Conservation (phyloP, 1,140 invertebrate species). For the Scaptomyza montana region DNA sequence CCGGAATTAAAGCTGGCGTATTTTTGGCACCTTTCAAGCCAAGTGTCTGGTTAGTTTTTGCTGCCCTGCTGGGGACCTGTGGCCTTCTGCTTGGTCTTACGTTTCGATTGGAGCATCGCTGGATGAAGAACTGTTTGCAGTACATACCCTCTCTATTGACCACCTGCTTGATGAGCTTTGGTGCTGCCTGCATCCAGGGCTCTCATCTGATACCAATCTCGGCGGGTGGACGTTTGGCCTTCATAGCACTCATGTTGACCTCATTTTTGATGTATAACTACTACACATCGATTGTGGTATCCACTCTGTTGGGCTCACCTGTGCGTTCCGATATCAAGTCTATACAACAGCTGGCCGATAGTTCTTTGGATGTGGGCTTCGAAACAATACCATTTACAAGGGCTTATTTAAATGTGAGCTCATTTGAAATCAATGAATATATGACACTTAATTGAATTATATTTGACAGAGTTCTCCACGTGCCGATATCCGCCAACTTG, state of each 20-base stretch:
- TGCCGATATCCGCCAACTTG: constrained; percentile 61
- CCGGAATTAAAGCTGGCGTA: constrained; percentile 58
- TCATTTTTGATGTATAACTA: constrained; percentile 81
- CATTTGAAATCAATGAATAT: too few species aligned
- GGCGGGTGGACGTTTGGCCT: constrained; percentile 66
- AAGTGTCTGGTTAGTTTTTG: constrained; percentile 70
- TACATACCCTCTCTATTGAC: constrained; percentile 69
- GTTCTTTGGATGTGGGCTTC: constrained; percentile 68
- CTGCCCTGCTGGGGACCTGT: constrained; percentile 38
- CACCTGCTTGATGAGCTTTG: constrained; percentile 67
- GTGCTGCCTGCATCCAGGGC: constrained; percentile 75
- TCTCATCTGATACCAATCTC: constrained; percentile 66
- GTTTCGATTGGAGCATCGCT: constrained; percentile 60
- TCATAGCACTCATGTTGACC: constrained; percentile 65
- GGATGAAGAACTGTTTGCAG: constrained; percentile 38
- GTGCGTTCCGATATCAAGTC: constrained; percentile 73
- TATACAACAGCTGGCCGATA: constrained; percentile 74
- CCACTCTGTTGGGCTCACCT: constrained; percentile 69
- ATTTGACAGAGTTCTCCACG: constrained; percentile 50
- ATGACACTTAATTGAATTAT: not conserved
- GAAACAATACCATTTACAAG: constrained; percentile 64
- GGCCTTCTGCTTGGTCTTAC: constrained; percentile 63
- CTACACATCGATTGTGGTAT: constrained; percentile 79
- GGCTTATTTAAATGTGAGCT: constrained; percentile 66
- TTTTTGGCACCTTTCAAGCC: constrained; percentile 72